A percentile compares a stretch with the other conserved stretches of the same genome.
phyloP scores from a whole-genome alignment of 2,113 vertebrate genomes.

The Phodopus roborovskii region DNA sequence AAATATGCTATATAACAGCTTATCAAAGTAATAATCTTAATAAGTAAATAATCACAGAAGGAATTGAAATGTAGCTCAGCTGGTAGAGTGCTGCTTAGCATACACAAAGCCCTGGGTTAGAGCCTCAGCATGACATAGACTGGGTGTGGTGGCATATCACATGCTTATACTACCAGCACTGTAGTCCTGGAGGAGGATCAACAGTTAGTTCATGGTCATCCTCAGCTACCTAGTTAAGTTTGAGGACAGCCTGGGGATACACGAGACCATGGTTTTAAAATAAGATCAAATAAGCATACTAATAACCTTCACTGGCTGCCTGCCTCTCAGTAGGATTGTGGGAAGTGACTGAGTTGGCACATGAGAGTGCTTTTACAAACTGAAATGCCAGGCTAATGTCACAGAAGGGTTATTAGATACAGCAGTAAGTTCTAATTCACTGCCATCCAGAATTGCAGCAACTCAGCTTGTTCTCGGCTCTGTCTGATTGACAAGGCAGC shows the following conservation, averaged over 20 bases:
- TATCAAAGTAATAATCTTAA: neutral
- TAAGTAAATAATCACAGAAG: neutral
- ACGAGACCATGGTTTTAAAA: neutral
- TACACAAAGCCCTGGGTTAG: neutral
- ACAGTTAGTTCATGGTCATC: neutral
- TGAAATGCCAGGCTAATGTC: slow-evolving; percentile 3
- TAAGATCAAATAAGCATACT: neutral
- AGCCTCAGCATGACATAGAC: neutral
- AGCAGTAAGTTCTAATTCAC: neutral
- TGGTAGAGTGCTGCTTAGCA: neutral
- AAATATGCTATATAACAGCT: neutral
- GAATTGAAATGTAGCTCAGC: neutral
- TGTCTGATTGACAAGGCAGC: neutral
- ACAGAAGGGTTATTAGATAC: neutral
- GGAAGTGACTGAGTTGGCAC: neutral
- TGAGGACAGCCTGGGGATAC: neutral
- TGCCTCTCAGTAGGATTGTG: neutral
- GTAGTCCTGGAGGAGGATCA: neutral
- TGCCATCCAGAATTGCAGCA: neutral
- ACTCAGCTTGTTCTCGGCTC: neutral
- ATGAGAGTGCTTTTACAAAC: neutral
- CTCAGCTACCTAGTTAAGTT: neutral
- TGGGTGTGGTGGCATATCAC: neutral
- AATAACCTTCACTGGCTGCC: neutral
- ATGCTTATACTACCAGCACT: neutral